phyloP scores from a whole-genome alignment of 2,113 vertebrate genomes.

The Grammomys dolichurus region DNA sequence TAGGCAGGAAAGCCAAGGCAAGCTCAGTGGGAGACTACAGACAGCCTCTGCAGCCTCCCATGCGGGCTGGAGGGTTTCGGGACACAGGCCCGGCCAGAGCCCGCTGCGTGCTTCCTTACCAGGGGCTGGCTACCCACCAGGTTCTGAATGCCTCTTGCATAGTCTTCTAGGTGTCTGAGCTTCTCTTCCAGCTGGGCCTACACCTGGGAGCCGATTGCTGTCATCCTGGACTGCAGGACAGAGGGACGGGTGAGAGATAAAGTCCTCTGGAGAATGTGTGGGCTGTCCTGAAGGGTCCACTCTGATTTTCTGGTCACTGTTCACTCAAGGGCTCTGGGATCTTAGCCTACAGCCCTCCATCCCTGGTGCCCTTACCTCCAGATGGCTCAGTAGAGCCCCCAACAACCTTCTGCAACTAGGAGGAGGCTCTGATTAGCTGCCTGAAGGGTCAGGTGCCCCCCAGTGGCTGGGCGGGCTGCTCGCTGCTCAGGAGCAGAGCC shows the following conservation, averaged over 20 bases:
- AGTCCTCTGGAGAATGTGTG: fast-evolving
- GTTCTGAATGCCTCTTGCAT: conserved; percentile 76
- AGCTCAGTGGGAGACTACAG: fast-evolving
- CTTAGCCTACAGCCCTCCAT: not conserved
- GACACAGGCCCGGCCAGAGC: not conserved
- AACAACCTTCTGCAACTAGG: conserved; percentile 84
- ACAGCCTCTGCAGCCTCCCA: not conserved
- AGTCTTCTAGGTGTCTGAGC: conserved; percentile 83
- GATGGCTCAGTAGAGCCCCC: conserved; percentile 70
- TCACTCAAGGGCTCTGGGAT: not conserved
- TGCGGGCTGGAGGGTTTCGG: not conserved
- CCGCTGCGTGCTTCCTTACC: not conserved
- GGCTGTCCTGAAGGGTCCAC: fast-evolving
- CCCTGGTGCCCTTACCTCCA: conserved; percentile 72
- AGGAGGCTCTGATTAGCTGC: conserved; percentile 86
- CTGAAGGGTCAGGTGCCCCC: conserved; percentile 82
- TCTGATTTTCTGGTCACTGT: not conserved
- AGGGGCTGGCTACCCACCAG: conserved; percentile 1
- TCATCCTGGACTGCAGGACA: conserved; percentile 83
- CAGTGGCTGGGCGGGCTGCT: conserved; percentile 76
- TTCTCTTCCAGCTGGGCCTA: conserved; percentile 85
- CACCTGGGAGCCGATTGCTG: conserved; percentile 83
- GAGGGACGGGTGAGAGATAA: not conserved
- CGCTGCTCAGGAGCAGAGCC: conserved; percentile 79
- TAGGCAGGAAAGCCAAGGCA: conserved; percentile 55